phyloP scores from a whole-genome alignment of 1,140 invertebrate species.

The Goniozus legneri region DNA sequence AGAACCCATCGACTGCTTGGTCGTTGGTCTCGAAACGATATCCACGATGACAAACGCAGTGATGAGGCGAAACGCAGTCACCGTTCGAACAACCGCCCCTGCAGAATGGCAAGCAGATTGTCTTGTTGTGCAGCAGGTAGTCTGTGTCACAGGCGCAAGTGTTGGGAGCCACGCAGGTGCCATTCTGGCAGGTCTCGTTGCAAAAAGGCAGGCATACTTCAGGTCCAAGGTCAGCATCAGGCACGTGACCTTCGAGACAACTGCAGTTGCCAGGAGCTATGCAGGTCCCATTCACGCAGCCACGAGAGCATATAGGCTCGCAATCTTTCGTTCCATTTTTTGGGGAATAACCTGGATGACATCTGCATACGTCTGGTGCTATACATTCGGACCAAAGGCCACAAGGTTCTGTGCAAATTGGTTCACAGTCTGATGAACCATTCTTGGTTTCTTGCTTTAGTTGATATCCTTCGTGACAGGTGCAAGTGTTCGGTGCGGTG shows the following conservation, averaged over 20 bases:
- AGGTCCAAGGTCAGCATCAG: constrained; percentile 7
- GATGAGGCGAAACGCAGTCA: constrained; percentile 53
- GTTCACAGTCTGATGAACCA: constrained; percentile 32
- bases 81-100: constrained; percentile 54
- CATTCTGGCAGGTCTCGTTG: constrained; percentile 23
- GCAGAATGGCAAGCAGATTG: constrained; percentile 57
- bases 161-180: constrained; percentile 21
- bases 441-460: constrained; percentile 27
- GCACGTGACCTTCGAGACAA: constrained; percentile 8
- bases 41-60: neutral
- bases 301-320: too few species aligned
- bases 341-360: constrained; percentile 6
- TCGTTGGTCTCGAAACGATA: neutral
- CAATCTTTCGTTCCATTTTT: constrained; percentile 4
- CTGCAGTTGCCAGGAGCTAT: constrained; percentile 4
- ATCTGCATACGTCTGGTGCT: constrained; percentile 3
- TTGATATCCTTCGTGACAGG: constrained; percentile 45
- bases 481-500: constrained; percentile 43
- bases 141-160: constrained; percentile 29
- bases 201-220: too few species aligned
- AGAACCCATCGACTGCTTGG: neutral
- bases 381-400: constrained; percentile 7
- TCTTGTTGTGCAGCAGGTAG: constrained; percentile 17
- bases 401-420: constrained; percentile 43
- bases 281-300: too few species aligned